Evolutionary conservation across 1,140 invertebrate genomes (phyloP).

Genomic region (Onthophagus taurus): DNA sequence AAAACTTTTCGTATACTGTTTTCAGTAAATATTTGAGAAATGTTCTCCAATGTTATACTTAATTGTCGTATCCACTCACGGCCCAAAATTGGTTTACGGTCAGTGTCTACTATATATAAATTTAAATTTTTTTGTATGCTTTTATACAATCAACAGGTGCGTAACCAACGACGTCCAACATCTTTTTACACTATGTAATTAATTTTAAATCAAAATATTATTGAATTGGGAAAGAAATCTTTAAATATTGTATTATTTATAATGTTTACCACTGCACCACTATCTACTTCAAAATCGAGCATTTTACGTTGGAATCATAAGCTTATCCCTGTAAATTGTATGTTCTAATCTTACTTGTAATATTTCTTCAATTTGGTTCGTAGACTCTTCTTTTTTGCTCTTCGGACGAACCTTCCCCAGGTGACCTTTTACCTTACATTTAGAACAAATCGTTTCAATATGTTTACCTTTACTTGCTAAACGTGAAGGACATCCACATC

Average conservation of each 20-base stretch:
- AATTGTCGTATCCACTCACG: too few species aligned
- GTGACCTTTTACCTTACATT: constrained; percentile 3
- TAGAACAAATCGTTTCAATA: not conserved
- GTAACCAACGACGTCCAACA: too few species aligned
- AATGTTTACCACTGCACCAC: not conserved
- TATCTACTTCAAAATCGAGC: constrained; percentile 2
- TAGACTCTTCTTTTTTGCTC: not conserved
- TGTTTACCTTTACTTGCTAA: constrained; percentile 5
- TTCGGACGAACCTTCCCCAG: constrained; percentile 3
- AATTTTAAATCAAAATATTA: constrained; percentile 2
- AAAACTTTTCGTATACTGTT: too few species aligned
- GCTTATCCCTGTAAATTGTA: not conserved
- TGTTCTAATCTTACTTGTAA: not conserved
- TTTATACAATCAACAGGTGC: too few species aligned
- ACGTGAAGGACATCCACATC: not conserved
- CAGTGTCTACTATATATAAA: too few species aligned
- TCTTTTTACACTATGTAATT: constrained; percentile 10
- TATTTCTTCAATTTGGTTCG: constrained; percentile 2
- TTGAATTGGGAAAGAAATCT: not conserved
- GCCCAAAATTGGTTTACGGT: too few species aligned
- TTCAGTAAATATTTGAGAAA: too few species aligned
- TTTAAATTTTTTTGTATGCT: too few species aligned
- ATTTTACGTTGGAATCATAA: not conserved
- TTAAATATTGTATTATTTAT: not conserved
- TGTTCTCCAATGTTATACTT: too few species aligned